A percentile compares a stretch with the other conserved stretches of the same genome.
Conservation (phyloP, 2,797 vertebrate species). For the Allobates femoralis region DNA sequence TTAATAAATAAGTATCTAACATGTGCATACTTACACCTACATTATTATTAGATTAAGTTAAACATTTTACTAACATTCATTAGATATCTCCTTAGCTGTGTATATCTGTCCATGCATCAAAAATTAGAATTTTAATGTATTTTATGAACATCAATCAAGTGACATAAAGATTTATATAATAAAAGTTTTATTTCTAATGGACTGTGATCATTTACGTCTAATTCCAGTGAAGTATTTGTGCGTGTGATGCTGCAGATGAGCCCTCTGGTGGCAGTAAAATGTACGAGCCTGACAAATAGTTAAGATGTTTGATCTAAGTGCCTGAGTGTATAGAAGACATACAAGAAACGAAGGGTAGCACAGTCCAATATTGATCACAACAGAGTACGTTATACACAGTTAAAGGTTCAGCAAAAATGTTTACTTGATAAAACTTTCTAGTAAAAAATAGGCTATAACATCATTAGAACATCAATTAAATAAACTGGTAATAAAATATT, state of each 20-base stretch:
- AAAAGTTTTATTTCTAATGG: neutral
- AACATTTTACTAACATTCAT: neutral
- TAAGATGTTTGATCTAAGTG: neutral
- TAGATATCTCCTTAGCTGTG: neutral
- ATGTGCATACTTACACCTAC: neutral
- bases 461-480: too few relatives aligned
- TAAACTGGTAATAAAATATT: too few relatives aligned
- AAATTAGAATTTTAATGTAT: neutral
- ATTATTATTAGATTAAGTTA: neutral
- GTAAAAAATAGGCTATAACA: too few relatives aligned
- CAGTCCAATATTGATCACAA: neutral
- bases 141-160: neutral
- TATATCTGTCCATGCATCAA: neutral
- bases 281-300: neutral
- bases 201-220: neutral
- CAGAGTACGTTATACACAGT: neutral
- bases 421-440: neutral
- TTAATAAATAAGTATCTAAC: neutral
- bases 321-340: neutral
- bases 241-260: conserved; percentile 17
- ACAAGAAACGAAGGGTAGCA: neutral
- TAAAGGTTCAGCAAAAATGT: neutral
- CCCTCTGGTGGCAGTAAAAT: conserved; percentile 11
- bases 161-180: neutral
- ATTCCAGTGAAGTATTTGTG: neutral